phyloP scores from a whole-genome alignment of 53 echinoderm and acorn worm genomes.

The Echinometra lucunter region DNA sequence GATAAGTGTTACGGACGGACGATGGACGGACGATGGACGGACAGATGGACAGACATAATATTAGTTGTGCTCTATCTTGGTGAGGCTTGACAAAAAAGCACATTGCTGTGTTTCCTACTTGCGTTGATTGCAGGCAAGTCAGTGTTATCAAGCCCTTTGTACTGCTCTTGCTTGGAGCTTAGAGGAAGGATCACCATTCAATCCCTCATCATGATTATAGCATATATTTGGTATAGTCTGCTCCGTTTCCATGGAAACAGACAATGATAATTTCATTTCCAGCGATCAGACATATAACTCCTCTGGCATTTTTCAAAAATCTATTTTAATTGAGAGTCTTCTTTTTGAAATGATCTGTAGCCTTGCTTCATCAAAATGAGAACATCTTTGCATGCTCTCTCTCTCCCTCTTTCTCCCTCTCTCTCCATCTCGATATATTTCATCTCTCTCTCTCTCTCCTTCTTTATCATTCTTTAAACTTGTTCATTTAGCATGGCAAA shows the following conservation, averaged over 20 bases:
- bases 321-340: not conserved
- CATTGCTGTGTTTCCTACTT: not conserved
- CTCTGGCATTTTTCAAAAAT: not conserved
- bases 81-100: no score
- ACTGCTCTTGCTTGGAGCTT: not conserved
- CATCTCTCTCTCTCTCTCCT: not conserved
- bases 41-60: no score
- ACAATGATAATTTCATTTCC: not conserved
- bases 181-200: not conserved
- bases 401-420: no score
- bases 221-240: not conserved
- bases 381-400: not conserved
- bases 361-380: not conserved
- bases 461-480: not conserved
- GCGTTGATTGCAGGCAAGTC: not conserved
- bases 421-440: not conserved
- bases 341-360: not conserved
- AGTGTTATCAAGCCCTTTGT: not conserved
- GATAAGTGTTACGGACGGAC: no score
- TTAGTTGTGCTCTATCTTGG: no score
- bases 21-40: no score
- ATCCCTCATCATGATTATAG: not conserved
- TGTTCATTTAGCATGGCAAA: not conserved
- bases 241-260: slow-evolving; percentile 9
- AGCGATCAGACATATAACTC: not conserved